Evolutionary conservation across 1,140 invertebrate genomes (phyloP), one percentile per base, ranked within the genome.

Genomic region (Proctacanthus coquilletti): DNA sequence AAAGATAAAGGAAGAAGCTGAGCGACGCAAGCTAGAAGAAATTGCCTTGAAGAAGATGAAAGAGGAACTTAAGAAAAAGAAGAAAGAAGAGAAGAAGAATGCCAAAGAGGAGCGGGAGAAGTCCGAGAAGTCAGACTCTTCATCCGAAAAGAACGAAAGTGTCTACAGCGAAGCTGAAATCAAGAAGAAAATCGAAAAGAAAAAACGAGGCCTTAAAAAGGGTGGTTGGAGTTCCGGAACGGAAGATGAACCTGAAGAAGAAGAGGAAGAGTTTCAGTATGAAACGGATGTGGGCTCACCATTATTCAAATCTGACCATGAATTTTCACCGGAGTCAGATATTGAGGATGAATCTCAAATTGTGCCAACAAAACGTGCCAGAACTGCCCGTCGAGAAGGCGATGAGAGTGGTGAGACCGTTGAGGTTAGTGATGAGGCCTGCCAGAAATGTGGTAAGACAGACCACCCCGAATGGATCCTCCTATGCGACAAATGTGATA

Each of bases 391-490:
- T 54, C 74, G 70, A 18, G 66, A 71, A 54, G 66, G 66, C 58
- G 56, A 56, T n/a, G 56, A 45, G 0, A 53, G 51, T 5, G 40
- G 34, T 5, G 45, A 48, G 19, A 8, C 18, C 2, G 15, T 17
- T 10, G 55, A 62, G 6, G 57, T 64, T 1, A 60, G 60, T 2
- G 64, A 66, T n/a, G 80, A 84, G 23, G 70, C 80, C 5, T 96
- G 91, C 64, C 70, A 77, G 45, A 84, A 84, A 48, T 96, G 91
- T 62, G 73, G 74, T 1, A 84, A 88, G 61, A 75, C 71, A 9
- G 85, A 94, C 57, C 86, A 94, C 63, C 91, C 92, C 1, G 89
- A 95, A 56, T 93, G 86, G 86, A 93, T 97, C 49, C 62, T 97
- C 36, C 62, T 97, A 2, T 97, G 93, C 60, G 93, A 97, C 64